A percentile compares a stretch with the other conserved stretches of the same genome.
phyloP scores from a whole-genome alignment of 2,888 invertebrate species.

The Pseudeuparius sepicola region DNA sequence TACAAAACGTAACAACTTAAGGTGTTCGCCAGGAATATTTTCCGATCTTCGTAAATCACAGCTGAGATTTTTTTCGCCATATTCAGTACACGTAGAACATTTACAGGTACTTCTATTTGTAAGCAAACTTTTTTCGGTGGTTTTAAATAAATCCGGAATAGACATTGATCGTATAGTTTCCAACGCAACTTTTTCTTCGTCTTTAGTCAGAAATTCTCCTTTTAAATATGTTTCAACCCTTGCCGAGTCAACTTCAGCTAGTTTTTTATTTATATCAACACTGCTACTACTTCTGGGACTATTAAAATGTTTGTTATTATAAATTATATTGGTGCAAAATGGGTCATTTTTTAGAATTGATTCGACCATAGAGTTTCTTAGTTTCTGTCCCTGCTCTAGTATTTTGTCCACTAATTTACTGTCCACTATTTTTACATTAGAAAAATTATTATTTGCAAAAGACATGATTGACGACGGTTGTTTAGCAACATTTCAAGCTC shows the following conservation, averaged over 20 bases:
- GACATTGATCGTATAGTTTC: slow-evolving; percentile 38
- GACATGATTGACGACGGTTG: too few species aligned
- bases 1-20: slow-evolving; percentile 31
- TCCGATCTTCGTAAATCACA: slow-evolving; percentile 24
- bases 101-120: slow-evolving; percentile 23
- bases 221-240: slow-evolving; percentile 33
- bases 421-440: slow-evolving; percentile 17
- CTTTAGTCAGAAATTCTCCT: slow-evolving; percentile 37
- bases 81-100: slow-evolving; percentile 34
- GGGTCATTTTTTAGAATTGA: slow-evolving; percentile 37
- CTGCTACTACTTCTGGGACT: slow-evolving; percentile 18
- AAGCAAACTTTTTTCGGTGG: slow-evolving; percentile 27
- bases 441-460: neutral
- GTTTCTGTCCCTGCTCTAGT: slow-evolving; percentile 33
- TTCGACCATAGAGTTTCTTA: slow-evolving; percentile 37
- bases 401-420: slow-evolving; percentile 26
- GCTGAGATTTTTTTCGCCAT: slow-evolving; percentile 27
- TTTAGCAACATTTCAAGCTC: too few species aligned
- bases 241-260: slow-evolving; percentile 21
- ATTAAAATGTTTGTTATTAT: slow-evolving; percentile 22
- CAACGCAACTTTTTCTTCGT: slow-evolving; percentile 37
- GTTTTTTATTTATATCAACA: neutral
- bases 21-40: too few species aligned
- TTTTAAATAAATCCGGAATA: slow-evolving; percentile 34
- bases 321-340: slow-evolving; percentile 29